These are phyloP conservation scores for Intoshia linei DNA, from an alignment of 1,140 invertebrate species.

Conservation along the genomic window DNA sequence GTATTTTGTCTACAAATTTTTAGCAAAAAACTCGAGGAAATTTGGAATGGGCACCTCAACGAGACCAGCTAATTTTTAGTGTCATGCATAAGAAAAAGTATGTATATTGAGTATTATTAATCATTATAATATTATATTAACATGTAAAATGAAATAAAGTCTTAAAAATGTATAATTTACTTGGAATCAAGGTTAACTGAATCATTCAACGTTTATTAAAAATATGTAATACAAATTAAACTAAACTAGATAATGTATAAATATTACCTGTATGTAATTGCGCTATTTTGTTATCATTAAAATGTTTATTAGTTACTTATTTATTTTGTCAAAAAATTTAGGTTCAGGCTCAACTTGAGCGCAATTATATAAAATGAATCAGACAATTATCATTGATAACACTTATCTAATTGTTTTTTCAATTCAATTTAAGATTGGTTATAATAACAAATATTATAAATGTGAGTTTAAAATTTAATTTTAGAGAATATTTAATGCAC, in stretches of 20 bases:
- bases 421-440: background rate
- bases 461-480: background rate
- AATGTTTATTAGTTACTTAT: no score
- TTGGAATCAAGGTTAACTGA: background rate
- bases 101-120: background rate
- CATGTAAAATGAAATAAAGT: slow-evolving; percentile 1
- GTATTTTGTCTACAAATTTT: no score
- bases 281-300: no score
- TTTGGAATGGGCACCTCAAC: slow-evolving; percentile 44
- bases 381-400: no score
- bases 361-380: no score
- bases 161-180: background rate
- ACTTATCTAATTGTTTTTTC: background rate
- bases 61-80: slow-evolving; percentile 48
- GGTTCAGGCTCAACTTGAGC: no score
- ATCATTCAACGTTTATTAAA: background rate
- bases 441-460: background rate
- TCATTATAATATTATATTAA: slow-evolving; percentile 1
- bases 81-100: slow-evolving; percentile 36
- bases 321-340: no score
- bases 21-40: no score
- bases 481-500: background rate
- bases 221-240: background rate
- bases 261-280: background rate
- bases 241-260: slow-evolving; percentile 3